phyloP scores from a whole-genome alignment of 2,888 invertebrate species.

The Ischnus inquisitorius region DNA sequence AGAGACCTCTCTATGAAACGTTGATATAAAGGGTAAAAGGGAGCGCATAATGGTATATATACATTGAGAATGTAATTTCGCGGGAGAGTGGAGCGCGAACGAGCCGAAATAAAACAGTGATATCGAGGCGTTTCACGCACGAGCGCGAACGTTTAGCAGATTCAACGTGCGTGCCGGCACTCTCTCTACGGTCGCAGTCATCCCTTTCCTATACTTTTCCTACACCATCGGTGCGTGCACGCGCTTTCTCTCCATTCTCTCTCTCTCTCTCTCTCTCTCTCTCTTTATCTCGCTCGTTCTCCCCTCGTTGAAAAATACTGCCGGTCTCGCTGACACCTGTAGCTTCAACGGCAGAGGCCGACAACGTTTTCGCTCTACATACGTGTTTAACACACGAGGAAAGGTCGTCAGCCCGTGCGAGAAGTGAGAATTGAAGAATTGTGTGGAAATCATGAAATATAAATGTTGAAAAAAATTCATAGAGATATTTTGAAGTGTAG shows the following conservation, averaged over 20 bases:
- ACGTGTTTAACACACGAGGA: constrained; percentile 74
- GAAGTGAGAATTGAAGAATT: constrained; percentile 26
- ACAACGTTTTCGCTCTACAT: constrained; percentile 80
- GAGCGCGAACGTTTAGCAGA: constrained; percentile 85
- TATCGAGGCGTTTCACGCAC: constrained; percentile 86
- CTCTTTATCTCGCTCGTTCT: constrained; percentile 76
- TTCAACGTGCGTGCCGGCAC: constrained; percentile 85
- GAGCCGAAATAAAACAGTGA: constrained; percentile 84
- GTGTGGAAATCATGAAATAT: constrained; percentile 19
- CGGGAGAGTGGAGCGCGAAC: constrained; percentile 76
- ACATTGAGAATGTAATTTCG: constrained; percentile 74
- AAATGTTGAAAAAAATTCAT: not conserved
- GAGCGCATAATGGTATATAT: constrained; percentile 63
- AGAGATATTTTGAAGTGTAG: not conserved
- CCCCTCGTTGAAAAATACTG: constrained; percentile 84
- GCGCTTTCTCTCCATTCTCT: constrained; percentile 65
- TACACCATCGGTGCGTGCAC: constrained; percentile 54
- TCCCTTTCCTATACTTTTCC: constrained; percentile 72
- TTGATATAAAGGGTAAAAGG: constrained; percentile 73
- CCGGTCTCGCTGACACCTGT: constrained; percentile 85
- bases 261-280: constrained; percentile 74
- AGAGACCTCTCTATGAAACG: constrained; percentile 58
- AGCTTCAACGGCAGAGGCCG: constrained; percentile 77
- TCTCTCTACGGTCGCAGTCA: constrained; percentile 73
- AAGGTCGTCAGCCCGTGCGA: constrained; percentile 47